Percentiles rank a stretch among this genome's conserved stretches.
phyloP scores from a whole-genome alignment of 2,888 invertebrate species.

The Lagria hirta region DNA sequence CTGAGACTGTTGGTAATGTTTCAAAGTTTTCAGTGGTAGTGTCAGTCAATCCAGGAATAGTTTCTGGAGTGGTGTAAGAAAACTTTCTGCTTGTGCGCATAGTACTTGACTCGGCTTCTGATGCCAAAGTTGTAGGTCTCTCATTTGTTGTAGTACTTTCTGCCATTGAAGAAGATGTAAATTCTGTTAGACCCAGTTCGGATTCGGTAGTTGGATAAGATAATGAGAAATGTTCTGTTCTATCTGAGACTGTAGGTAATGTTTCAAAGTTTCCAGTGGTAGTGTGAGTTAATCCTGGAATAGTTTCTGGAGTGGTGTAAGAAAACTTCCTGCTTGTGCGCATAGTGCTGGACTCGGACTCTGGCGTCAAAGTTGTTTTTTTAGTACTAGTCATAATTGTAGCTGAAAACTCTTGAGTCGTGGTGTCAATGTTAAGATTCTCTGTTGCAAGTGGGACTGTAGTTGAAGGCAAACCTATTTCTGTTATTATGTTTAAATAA shows the following conservation, averaged over 20 bases:
- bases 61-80: slow-evolving; percentile 7
- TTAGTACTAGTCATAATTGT: too few species aligned
- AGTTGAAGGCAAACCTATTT: slow-evolving; percentile 1
- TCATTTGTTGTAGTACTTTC: not conserved
- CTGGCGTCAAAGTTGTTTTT: too few species aligned
- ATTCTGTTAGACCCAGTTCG: not conserved
- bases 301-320: slow-evolving; percentile 5
- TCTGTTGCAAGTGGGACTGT: slow-evolving; percentile 2
- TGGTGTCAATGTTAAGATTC: too few species aligned
- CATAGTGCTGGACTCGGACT: too few species aligned
- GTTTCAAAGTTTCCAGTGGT: slow-evolving; percentile 15
- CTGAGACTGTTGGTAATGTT: slow-evolving; percentile 2
- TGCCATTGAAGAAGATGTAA: not conserved
- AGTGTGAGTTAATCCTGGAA: not conserved
- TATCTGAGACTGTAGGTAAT: slow-evolving; percentile 8
- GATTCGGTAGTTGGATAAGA: not conserved
- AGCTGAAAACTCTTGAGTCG: too few species aligned
- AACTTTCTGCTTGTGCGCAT: slow-evolving; percentile 1
- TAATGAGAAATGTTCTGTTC: not conserved
- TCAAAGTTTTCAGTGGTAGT: not conserved
- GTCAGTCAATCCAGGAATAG: not conserved
- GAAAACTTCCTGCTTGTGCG: too few species aligned
- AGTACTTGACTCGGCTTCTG: not conserved
- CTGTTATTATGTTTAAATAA: slow-evolving; percentile 15
- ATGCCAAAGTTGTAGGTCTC: not conserved